Evolutionary conservation across 2,888 invertebrate genomes (phyloP), one percentile per base, ranked within the genome.

Genomic region (Hipparchia sbordonii): DNA sequence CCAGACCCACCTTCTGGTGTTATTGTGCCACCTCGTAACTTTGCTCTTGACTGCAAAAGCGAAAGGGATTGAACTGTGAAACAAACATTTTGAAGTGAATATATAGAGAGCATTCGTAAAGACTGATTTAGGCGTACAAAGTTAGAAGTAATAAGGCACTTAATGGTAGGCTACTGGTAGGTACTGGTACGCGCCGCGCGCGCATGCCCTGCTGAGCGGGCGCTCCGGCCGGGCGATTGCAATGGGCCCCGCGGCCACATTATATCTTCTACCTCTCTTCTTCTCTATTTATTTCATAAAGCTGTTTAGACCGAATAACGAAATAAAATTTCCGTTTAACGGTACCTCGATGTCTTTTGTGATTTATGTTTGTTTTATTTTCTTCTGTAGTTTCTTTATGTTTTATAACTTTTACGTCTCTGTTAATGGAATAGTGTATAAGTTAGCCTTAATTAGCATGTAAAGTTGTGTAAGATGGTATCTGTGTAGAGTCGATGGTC

Each of bases 11-110:
- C 94, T 8, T 88, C 94, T 68, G 95, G 97, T 13, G 97, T 97
- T 72, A 97, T 97, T 74, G 95, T 97, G 83, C 96, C 96, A 12
- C 96, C 96, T 12, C 95, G 96, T 89, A 95, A 94, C 83, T 95
- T 95, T 80, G 94, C 95, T 65, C 92, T 95, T 61, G 94, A 94
- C 78, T 94, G 95, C 81, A 93, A 94, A 77, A 89, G 89, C 81
- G 95, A 95, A 83, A 93, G 95, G 81, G 95, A 96, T 87, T 95
- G 95, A 87, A 87, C 72, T 77, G 74, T 77, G 82, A 78, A 63
- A 62, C 4, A 12, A 67, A 56, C 56, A 45, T 56, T 33, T 51
- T 65, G 12, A 63, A 72, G 81, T 63, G 79, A 80, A 80, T 79
- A 81, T 77, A 73, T 60, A 39, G 39, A 82, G 78, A 81, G 85